These are phyloP conservation scores for Pelochelys cantorii DNA, from an alignment of 2,797 vertebrate genomes.

Conservation along the genomic window DNA sequence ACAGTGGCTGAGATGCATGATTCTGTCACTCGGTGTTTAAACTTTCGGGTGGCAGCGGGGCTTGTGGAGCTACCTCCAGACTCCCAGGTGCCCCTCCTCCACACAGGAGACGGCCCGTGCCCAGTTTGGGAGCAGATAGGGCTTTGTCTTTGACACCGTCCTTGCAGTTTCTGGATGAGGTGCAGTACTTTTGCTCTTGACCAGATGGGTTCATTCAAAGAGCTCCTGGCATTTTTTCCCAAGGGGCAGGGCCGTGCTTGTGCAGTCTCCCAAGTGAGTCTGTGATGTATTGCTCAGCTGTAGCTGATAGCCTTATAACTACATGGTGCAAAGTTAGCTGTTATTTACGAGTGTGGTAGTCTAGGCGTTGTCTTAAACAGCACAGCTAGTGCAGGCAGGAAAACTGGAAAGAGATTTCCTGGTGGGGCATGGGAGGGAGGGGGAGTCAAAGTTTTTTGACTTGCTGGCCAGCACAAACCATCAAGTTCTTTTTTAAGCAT, in stretches of 20 bases:
- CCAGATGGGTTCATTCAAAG: neutral
- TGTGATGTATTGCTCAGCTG: neutral
- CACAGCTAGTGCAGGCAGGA: neutral
- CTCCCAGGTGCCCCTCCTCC: neutral
- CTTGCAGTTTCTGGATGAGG: neutral
- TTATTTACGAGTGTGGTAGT: neutral
- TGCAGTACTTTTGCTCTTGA: neutral
- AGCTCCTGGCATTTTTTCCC: neutral
- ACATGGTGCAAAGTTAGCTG: neutral
- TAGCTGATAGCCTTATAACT: neutral
- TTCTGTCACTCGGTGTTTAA: neutral
- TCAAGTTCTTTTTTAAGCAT: neutral
- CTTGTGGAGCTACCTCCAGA: neutral
- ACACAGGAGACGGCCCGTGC: neutral
- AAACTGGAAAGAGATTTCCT: neutral
- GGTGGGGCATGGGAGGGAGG: neutral
- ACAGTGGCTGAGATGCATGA: neutral
- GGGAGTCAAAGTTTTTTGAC: neutral
- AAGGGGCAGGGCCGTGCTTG: neutral
- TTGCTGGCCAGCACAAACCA: neutral
- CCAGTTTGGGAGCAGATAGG: neutral
- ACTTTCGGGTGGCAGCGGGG: neutral
- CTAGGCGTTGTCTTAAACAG: neutral
- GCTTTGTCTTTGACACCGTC: neutral
- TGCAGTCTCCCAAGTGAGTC: neutral